Conservation (phyloP, 2,888 invertebrate genomes). For the Acronicta leporina region DNA sequence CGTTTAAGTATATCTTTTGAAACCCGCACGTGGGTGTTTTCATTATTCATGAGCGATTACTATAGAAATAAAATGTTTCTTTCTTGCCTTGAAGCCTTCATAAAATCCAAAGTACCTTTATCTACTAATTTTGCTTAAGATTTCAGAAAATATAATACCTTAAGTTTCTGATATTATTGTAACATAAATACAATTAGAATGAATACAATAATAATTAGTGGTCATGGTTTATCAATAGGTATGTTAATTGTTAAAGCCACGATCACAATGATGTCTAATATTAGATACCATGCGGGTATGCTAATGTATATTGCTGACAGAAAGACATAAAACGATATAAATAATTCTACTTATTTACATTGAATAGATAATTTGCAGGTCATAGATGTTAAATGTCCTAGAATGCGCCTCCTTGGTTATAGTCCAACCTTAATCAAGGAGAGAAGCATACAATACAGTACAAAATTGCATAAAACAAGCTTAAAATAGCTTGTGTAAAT, state of each 20-base stretch:
- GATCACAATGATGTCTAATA: background rate
- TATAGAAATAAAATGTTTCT: too few species aligned
- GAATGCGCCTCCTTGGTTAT: constrained; percentile 5
- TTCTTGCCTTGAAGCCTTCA: too few species aligned
- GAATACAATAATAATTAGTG: background rate
- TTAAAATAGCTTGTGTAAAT: too few species aligned
- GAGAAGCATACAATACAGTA: too few species aligned
- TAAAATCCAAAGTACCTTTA: too few species aligned
- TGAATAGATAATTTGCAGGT: constrained; percentile 22
- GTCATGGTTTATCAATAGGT: constrained; percentile 5
- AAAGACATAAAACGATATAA: constrained; percentile 15
- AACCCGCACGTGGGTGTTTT: constrained; percentile 19
- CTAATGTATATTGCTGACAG: constrained; percentile 14
- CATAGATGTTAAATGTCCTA: background rate
- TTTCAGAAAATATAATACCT: too few species aligned
- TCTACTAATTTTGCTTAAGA: too few species aligned
- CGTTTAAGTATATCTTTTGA: constrained; percentile 11
- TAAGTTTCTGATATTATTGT: background rate
- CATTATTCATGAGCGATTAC: background rate
- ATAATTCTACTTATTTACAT: constrained; percentile 33
- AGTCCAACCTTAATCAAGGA: too few species aligned
- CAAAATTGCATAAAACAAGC: too few species aligned
- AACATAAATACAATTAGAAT: background rate
- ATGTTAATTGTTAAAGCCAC: constrained; percentile 5
- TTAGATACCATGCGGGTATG: constrained; percentile 31